These are phyloP conservation scores for Cryptotermes secundus DNA, from an alignment of 1,140 invertebrate genomes.

Conservation along the genomic window DNA sequence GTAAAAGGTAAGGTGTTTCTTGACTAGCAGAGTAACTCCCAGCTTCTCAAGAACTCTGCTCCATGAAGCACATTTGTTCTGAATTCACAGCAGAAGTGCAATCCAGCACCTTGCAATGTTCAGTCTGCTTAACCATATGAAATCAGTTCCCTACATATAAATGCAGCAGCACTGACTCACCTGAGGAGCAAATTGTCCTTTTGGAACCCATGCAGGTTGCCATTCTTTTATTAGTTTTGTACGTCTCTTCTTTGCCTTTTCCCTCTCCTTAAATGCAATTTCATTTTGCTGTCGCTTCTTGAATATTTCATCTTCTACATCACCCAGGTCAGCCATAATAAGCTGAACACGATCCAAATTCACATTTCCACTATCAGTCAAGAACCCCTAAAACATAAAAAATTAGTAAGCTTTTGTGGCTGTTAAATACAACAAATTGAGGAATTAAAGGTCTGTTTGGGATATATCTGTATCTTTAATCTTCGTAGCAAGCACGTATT, in stretches of 20 bases:
- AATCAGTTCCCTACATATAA: too few relatives aligned
- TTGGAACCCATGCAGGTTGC: conserved; percentile 66
- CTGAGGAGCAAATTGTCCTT: conserved; percentile 73
- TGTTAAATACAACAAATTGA: not conserved
- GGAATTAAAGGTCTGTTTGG: not conserved
- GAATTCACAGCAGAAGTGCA: too few relatives aligned
- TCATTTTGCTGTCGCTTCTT: conserved; percentile 87
- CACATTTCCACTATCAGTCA: conserved; percentile 93
- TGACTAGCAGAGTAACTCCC: too few relatives aligned
- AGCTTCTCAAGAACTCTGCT: too few relatives aligned
- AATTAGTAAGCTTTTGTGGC: conserved; percentile 31
- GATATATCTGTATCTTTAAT: too few relatives aligned
- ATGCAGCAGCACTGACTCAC: conserved; percentile 38
- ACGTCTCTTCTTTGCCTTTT: conserved; percentile 65
- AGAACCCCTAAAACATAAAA: conserved; percentile 71
- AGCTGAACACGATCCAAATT: conserved; percentile 90
- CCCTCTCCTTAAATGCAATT: conserved; percentile 72
- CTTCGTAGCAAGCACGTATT: too few relatives aligned
- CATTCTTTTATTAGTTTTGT: conserved; percentile 52
- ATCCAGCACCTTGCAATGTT: too few relatives aligned
- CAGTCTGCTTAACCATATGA: too few relatives aligned
- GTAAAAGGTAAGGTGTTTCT: too few relatives aligned
- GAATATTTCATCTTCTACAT: conserved; percentile 97
- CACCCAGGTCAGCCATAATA: conserved; percentile 90
- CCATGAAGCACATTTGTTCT: too few relatives aligned